A percentile compares a stretch with the other conserved stretches of the same genome.
These are phyloP conservation scores for Pygoscelis adeliae DNA, from an alignment of 2,113 vertebrate genomes.

Conservation along the genomic window DNA sequence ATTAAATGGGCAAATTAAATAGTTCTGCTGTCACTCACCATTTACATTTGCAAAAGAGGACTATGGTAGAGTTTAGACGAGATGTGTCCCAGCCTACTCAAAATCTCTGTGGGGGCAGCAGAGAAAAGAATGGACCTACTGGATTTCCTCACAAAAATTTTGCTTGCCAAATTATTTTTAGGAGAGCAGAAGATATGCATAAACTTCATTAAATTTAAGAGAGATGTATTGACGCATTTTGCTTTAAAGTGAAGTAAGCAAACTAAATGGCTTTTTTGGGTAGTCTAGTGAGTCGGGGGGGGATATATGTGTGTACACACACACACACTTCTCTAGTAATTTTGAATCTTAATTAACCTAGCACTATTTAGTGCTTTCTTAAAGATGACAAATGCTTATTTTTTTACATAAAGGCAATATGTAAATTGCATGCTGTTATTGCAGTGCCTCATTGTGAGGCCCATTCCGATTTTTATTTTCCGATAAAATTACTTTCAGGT, in stretches of 20 bases:
- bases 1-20: conserved; percentile 20
- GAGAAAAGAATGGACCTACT: not conserved
- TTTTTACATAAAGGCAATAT: not conserved
- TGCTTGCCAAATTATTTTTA: not conserved
- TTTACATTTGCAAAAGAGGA: conserved; percentile 8
- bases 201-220: not conserved
- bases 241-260: not conserved
- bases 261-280: not conserved
- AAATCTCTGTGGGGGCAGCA: not conserved
- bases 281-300: not conserved
- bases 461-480: not conserved
- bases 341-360: not conserved
- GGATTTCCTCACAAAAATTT: not conserved
- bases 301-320: too few relatives aligned
- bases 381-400: not conserved
- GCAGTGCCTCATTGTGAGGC: not conserved
- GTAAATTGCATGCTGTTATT: not conserved
- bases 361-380: not conserved
- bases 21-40: not conserved
- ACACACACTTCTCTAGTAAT: not conserved
- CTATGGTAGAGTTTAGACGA: not conserved
- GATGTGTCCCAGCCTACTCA: not conserved
- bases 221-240: not conserved
- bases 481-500: not conserved
- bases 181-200: not conserved